A percentile compares a stretch with the other conserved stretches of the same genome.
These are phyloP conservation scores for Lasioglossum albipes DNA, from an alignment of 1,140 invertebrate species.

Conservation along the genomic window DNA sequence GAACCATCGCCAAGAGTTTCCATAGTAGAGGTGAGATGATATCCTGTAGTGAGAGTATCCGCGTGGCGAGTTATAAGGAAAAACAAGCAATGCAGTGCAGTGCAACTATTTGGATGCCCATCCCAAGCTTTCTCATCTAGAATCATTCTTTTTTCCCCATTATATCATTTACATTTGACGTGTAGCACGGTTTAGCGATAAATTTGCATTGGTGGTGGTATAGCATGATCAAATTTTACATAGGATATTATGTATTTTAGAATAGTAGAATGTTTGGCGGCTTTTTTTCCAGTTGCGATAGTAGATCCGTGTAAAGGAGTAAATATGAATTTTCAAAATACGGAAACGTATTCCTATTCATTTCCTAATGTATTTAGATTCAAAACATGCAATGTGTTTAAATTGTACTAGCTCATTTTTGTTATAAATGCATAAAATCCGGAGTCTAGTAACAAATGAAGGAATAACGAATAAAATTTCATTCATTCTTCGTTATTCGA, in stretches of 20 bases:
- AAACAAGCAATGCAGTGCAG: neutral
- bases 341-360: neutral
- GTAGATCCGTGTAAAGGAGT: slow-evolving; percentile 15
- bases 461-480: no score
- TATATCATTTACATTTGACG: slow-evolving; percentile 13
- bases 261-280: neutral
- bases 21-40: slow-evolving; percentile 73
- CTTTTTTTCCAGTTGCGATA: neutral
- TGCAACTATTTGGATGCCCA: slow-evolving; percentile 22
- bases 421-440: no score
- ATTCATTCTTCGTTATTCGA: no score
- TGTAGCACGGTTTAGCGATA: slow-evolving; percentile 7
- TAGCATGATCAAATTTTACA: slow-evolving; percentile 28
- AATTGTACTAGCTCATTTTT: no score
- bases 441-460: no score
- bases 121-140: slow-evolving; percentile 8
- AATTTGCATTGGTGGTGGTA: slow-evolving; percentile 54
- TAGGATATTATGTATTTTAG: neutral
- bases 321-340: slow-evolving; percentile 24
- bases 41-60: slow-evolving; percentile 24
- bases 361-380: slow-evolving; percentile 5
- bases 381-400: neutral
- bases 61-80: slow-evolving; percentile 19
- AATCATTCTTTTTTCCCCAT: slow-evolving; percentile 24
- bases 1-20: slow-evolving; percentile 71